Evolutionary conservation across 1,140 invertebrate species (phyloP).

Genomic region (Steinernema khuongi): DNA sequence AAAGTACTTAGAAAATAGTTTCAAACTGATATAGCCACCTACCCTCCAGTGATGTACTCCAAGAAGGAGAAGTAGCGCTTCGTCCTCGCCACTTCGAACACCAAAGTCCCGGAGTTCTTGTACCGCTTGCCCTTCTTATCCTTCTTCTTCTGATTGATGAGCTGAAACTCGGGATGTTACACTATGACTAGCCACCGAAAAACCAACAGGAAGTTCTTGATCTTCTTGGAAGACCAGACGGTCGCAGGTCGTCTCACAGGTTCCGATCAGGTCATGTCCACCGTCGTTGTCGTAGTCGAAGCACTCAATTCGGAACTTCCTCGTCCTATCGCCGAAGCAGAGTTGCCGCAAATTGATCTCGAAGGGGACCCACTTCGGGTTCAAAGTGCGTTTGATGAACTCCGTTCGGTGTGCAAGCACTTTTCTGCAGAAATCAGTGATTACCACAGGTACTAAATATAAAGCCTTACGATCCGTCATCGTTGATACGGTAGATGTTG

Average conservation of each 20-base stretch:
- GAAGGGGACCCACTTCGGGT: conserved; percentile 66
- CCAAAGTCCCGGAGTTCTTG: conserved; percentile 46
- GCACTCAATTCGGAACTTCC: conserved; percentile 54
- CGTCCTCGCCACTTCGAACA: conserved; percentile 28
- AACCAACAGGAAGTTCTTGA: conserved; percentile 29
- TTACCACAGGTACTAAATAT: conserved; percentile 12
- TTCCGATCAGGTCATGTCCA: conserved; percentile 61
- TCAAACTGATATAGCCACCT: conserved; percentile 26
- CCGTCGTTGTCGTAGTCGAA: conserved; percentile 33
- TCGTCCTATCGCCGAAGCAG: conserved; percentile 67
- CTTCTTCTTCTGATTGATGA: conserved; percentile 60
- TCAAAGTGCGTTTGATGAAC: conserved; percentile 63
- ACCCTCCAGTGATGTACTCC: conserved; percentile 54
- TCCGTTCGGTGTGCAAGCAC: conserved; percentile 64
- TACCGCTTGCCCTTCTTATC: conserved; percentile 51
- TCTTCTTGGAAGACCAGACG: conserved; percentile 56
- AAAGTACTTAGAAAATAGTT: no score
- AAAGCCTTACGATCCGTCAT: conserved; percentile 60
- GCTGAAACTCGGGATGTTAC: conserved; percentile 52
- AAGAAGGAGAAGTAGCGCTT: conserved; percentile 38
- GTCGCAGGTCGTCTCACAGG: conserved; percentile 59
- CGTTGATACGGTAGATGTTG: conserved; percentile 61
- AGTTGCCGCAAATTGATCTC: conserved; percentile 63
- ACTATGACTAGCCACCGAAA: conserved; percentile 10
- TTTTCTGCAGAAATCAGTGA: conserved; percentile 52